Conservation (phyloP, 2,888 invertebrate species). For the Philhelius pedissequus region DNA sequence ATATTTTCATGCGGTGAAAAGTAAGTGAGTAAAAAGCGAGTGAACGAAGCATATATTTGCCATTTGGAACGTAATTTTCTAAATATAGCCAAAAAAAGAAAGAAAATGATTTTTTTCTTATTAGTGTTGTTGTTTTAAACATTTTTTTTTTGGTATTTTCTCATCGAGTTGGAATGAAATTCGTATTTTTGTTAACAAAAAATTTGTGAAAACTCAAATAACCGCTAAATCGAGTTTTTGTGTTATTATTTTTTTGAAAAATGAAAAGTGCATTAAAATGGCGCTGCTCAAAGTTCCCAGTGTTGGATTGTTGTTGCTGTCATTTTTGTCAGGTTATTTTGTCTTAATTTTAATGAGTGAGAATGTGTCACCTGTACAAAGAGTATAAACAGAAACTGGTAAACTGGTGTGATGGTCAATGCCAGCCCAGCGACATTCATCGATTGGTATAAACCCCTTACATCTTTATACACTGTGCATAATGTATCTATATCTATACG, state of each 20-base stretch:
- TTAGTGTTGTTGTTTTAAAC: slow-evolving; percentile 1
- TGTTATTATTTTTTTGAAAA: no score
- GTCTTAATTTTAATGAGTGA: not conserved
- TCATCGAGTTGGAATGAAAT: not conserved
- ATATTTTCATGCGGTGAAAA: not conserved
- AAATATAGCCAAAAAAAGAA: slow-evolving; percentile 65
- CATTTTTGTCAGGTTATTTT: not conserved
- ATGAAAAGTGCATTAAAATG: slow-evolving; percentile 16
- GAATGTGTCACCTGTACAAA: slow-evolving; percentile 57
- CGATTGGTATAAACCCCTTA: slow-evolving; percentile 28
- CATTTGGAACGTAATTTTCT: slow-evolving; percentile 68
- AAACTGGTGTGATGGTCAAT: slow-evolving; percentile 58
- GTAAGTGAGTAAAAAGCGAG: slow-evolving; percentile 22
- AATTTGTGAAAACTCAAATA: slow-evolving; percentile 17
- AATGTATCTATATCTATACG: not conserved
- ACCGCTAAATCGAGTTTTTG: slow-evolving; percentile 19
- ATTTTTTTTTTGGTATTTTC: not conserved
- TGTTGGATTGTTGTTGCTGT: not conserved
- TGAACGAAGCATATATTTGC: slow-evolving; percentile 46
- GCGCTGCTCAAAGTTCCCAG: slow-evolving; percentile 8
- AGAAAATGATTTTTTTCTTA: slow-evolving; percentile 10
- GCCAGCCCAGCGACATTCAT: slow-evolving; percentile 38
- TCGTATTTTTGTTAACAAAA: slow-evolving; percentile 17
- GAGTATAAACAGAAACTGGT: slow-evolving; percentile 26
- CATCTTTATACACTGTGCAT: not conserved